Base-by-base conservation (phyloP, 2,888 invertebrate species). In the Mythimna loreyi region DNA sequence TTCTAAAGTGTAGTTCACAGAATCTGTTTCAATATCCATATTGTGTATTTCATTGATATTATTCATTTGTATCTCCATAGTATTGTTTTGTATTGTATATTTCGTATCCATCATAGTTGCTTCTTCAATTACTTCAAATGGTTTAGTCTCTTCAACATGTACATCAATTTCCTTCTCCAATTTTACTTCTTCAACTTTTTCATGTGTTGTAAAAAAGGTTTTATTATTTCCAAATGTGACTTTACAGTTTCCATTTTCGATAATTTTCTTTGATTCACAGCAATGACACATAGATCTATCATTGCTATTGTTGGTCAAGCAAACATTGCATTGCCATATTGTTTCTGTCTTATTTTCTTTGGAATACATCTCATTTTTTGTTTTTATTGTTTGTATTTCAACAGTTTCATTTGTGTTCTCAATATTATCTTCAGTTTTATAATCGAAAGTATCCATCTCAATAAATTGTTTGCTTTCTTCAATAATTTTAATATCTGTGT, bases 281-380 rank as follows among this genome's bases (percentile, higher is more conserved):
- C 92, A 93, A 9, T 75, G 59, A 63, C 93, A 93, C 40, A 69
- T 75, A 3, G 79, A 64, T 75, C 85, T 89, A 19, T 89, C 66
- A 23, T 28, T 49, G 43, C 82, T 81, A 50, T 89, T 92, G 16
- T 68, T 78, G 3, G 87, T 89, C 6, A 92, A 80, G 65, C 92
- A 93, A 65, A 91, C 70, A 50, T 81, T 71, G 64, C 93, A 92
- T 73, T 88, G 80, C 93, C 93, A 93, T 60, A 30, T 25, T 7
- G 66, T 60, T 8, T 47, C 25, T 13, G 43, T 47, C 49, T 61
- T 62, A 19, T 16, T 8, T 58, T 60, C 33, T 25, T 64, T 64
- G 21, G 23, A 8, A 33, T 58, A 1, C 45, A 40, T 49, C 19
- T 63, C 43, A 9, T 8, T 30, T 47, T 62, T 30, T 8, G 4